These are phyloP conservation scores for Peromyscus maniculatus DNA, from an alignment of 2,113 vertebrate genomes.

Conservation along the genomic window DNA sequence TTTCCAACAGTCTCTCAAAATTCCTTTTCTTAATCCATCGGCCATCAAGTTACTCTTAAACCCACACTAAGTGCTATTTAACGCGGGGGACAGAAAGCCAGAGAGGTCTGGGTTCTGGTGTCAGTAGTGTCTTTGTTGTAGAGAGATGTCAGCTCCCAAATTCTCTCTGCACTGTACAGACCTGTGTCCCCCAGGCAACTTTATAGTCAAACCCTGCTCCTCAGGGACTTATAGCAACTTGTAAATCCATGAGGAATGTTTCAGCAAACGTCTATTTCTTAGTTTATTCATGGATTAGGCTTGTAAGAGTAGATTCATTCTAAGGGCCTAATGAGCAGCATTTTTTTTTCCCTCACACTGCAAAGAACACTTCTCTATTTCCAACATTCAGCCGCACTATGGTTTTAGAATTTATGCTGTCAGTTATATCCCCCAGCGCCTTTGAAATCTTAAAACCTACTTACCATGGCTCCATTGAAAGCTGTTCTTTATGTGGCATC, in stretches of 20 bases:
- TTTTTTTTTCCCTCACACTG: slow-evolving; percentile 63
- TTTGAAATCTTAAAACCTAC: slow-evolving; percentile 75
- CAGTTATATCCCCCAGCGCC: slow-evolving; percentile 71
- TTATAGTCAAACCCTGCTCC: slow-evolving; percentile 83
- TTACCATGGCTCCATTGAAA: slow-evolving; percentile 74
- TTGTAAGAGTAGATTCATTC: slow-evolving; percentile 80
- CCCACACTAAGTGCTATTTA: slow-evolving; percentile 79
- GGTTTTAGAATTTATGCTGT: slow-evolving; percentile 74
- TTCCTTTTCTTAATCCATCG: slow-evolving; percentile 75
- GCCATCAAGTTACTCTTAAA: slow-evolving; percentile 74
- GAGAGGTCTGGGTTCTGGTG: slow-evolving; percentile 80
- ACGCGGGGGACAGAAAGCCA: slow-evolving; percentile 78
- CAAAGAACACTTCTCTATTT: slow-evolving; percentile 81
- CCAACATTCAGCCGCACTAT: slow-evolving; percentile 62
- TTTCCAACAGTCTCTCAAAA: slow-evolving; percentile 54
- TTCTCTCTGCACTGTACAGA: slow-evolving; percentile 76
- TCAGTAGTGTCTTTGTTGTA: slow-evolving; percentile 87
- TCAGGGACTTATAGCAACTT: slow-evolving; percentile 84
- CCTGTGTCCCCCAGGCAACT: slow-evolving; percentile 83
- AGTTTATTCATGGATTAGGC: slow-evolving; percentile 83
- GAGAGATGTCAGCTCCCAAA: slow-evolving; percentile 83
- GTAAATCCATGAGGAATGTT: slow-evolving; percentile 87
- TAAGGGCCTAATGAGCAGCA: slow-evolving; percentile 65
- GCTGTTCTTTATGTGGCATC: slow-evolving; percentile 71
- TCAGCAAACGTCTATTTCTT: slow-evolving; percentile 82